Conservation (phyloP, 2,797 vertebrate species). For the Vipera latastei region DNA sequence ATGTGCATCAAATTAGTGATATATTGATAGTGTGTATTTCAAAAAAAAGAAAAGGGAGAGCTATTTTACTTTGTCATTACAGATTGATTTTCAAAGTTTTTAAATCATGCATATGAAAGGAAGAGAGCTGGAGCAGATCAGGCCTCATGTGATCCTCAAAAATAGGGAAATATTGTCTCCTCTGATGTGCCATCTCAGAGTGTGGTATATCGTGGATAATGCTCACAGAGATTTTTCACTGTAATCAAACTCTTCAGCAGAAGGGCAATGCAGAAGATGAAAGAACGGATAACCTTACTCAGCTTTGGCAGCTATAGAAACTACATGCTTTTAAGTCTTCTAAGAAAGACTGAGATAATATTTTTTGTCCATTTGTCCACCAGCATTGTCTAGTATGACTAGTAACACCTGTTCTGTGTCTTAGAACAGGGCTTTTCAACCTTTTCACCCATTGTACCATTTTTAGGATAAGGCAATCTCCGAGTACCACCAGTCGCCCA, state of each 20-base stretch:
- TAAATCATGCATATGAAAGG: neutral
- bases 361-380: neutral
- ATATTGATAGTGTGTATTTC: neutral
- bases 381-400: neutral
- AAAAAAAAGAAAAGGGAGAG: neutral
- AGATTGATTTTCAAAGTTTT: neutral
- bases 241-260: neutral
- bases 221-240: neutral
- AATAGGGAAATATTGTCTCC: neutral
- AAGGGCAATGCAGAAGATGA: neutral
- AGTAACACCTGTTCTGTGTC: neutral
- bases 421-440: too few relatives aligned
- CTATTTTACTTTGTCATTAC: neutral
- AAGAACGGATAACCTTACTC: neutral
- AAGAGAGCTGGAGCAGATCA: neutral
- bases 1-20: neutral
- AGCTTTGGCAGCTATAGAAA: neutral
- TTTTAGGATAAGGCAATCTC: too few relatives aligned
- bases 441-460: too few relatives aligned
- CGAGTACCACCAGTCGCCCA: too few relatives aligned
- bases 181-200: neutral
- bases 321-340: neutral
- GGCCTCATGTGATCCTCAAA: neutral
- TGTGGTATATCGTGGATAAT: neutral
- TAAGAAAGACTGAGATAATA: neutral